phyloP scores from a whole-genome alignment of 2,888 invertebrate genomes.

The Ormyrus labotus region DNA sequence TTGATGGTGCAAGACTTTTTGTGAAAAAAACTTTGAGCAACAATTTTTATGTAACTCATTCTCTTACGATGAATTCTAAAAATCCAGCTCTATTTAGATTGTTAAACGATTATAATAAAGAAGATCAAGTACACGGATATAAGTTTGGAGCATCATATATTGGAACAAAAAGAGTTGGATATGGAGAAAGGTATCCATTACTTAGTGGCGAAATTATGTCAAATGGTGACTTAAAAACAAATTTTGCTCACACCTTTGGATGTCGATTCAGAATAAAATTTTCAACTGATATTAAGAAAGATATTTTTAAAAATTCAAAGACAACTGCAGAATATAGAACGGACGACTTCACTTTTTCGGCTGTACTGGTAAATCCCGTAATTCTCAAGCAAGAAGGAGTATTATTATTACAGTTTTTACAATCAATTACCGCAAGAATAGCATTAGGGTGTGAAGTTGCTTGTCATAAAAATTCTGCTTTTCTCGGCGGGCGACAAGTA shows the following conservation, averaged over 20 bases:
- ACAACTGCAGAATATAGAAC: conserved; percentile 70
- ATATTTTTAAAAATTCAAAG: conserved; percentile 64
- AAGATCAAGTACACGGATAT: conserved; percentile 63
- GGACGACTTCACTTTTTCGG: conserved; percentile 69
- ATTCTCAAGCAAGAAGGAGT: conserved; percentile 65
- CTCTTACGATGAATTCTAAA: conserved; percentile 66
- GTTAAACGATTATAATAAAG: not conserved
- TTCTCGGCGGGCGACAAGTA: conserved; percentile 64
- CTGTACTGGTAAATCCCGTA: conserved; percentile 66
- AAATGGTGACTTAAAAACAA: conserved; percentile 68
- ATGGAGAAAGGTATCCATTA: conserved; percentile 68
- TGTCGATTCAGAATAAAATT: conserved; percentile 69
- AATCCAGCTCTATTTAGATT: conserved; percentile 57
- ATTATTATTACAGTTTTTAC: conserved; percentile 69
- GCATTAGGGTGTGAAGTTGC: conserved; percentile 70
- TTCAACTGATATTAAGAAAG: conserved; percentile 64
- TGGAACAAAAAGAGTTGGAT: conserved; percentile 68
- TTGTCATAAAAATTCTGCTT: conserved; percentile 62
- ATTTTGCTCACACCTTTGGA: conserved; percentile 69
- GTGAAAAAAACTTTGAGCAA: conserved; percentile 66
- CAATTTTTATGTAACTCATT: conserved; percentile 68
- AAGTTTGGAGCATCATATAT: conserved; percentile 68
- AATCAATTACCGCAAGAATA: conserved; percentile 71
- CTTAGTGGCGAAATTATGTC: conserved; percentile 68
- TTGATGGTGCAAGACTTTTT: conserved; percentile 68